phyloP scores from a whole-genome alignment of 2,888 invertebrate genomes.

The Microdon myrmicae region DNA sequence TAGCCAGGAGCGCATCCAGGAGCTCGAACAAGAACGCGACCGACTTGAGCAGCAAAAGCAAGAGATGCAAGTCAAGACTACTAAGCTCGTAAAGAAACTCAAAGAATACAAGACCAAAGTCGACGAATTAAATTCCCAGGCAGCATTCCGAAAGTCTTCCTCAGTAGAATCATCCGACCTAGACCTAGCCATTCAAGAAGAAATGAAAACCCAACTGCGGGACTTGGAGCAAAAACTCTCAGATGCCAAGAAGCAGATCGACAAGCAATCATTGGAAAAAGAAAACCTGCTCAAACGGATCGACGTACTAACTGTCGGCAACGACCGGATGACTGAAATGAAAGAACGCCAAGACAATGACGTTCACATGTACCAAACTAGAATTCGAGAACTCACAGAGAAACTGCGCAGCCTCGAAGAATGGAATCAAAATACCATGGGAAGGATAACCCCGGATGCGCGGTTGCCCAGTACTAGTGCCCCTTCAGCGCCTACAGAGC shows the following conservation, averaged over 20 bases:
- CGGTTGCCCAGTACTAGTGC: neutral
- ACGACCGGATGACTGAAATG: constrained; percentile 81
- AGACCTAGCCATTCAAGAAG: constrained; percentile 83
- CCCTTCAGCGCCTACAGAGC: neutral
- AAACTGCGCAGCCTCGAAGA: constrained; percentile 72
- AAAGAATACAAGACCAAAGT: constrained; percentile 82
- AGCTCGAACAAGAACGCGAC: constrained; percentile 71
- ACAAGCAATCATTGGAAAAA: constrained; percentile 75
- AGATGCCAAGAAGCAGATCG: constrained; percentile 71
- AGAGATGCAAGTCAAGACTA: constrained; percentile 75
- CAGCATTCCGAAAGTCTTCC: constrained; percentile 53
- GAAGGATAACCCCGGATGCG: neutral
- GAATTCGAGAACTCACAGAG: constrained; percentile 76
- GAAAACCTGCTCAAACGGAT: constrained; percentile 76
- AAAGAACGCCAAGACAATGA: constrained; percentile 85
- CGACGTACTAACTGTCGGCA: constrained; percentile 78
- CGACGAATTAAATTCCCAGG: constrained; percentile 64
- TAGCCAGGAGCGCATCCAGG: constrained; percentile 71
- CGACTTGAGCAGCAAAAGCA: constrained; percentile 73
- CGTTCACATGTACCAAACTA: constrained; percentile 76
- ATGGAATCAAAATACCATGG: constrained; percentile 62
- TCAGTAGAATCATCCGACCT: constrained; percentile 68
- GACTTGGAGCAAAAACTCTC: constrained; percentile 74
- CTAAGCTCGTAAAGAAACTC: constrained; percentile 83
- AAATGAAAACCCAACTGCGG: constrained; percentile 76